Base-by-base conservation (phyloP, 1,140 invertebrate species). In the Sycophila sp. region DNA sequence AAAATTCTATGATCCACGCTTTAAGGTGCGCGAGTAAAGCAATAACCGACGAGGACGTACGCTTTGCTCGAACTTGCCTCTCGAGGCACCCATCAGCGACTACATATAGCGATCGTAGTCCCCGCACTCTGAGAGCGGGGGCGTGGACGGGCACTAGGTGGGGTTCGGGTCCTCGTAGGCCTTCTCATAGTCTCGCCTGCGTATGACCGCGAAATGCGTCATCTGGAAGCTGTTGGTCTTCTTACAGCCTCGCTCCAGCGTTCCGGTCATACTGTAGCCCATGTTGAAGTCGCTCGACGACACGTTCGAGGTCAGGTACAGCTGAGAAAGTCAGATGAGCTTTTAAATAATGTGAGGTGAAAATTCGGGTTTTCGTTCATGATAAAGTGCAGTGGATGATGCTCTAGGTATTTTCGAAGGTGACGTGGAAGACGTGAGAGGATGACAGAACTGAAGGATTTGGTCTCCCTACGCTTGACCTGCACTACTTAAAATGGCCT, bases 231-330 rank as follows among this genome's bases (percentile, higher is more conserved):
- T 89, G 82, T 92, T 93, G 69, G 90, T 90, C 78, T 91, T 90
- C 75, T 91, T 91, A 77, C 89, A 90, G 56, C 94, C 93, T n/a
- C 94, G 88, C 80, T 95, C 93, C 73, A 96, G 84, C 7, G 92
- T 94, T 11, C 94, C 94, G 0, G 94, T 95, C 89, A 96, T 93
- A 76, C 92, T 93, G 85, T 95, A 95, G 34, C 94, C 94, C 90
- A 94, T 93, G 82, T 94, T 94, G 87, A 94, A 94, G 83, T 96
- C 94, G 38, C 92, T 90, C 76, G 91, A 90, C 47, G 90, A 90
- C 56, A 94, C 91, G 80, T 93, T 92, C 64, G 92, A 92, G 40
- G 92, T 93, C 77, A 94, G 88, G 81, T 90, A 90, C 83, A 94
- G 84, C 91, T 92, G 87, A 73, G 30, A n/a, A n/a, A n/a, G n/a